phyloP scores from a whole-genome alignment of 2,888 invertebrate genomes.

The Cheilosia grossa region DNA sequence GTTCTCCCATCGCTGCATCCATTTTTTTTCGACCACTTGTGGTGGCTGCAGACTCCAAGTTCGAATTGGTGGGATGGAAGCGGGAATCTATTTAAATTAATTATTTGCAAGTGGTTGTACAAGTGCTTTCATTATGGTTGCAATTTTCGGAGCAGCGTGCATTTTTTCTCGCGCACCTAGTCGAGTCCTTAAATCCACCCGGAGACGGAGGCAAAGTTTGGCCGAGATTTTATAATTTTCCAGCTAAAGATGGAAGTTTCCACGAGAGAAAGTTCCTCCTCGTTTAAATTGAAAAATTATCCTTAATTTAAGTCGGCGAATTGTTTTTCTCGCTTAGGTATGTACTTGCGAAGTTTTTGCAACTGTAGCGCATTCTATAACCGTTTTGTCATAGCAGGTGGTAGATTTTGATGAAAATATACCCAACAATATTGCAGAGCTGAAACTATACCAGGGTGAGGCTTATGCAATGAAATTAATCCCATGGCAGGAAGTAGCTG shows the following conservation, averaged over 20 bases:
- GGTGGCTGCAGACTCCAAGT: slow-evolving; percentile 13
- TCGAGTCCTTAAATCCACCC: neutral
- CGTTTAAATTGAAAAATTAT: slow-evolving; percentile 52
- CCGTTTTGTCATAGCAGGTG: slow-evolving; percentile 36
- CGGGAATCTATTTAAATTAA: slow-evolving; percentile 70
- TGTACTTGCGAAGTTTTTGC: neutral
- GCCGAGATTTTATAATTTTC: slow-evolving; percentile 39
- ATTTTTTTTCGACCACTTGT: slow-evolving; percentile 27
- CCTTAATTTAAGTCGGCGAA: slow-evolving; percentile 42
- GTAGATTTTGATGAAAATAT: neutral
- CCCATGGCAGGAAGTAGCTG: neutral
- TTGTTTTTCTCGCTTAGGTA: slow-evolving; percentile 14
- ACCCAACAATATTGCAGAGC: slow-evolving; percentile 9
- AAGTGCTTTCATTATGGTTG: slow-evolving; percentile 70
- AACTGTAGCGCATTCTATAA: neutral
- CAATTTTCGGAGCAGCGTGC: slow-evolving; percentile 37
- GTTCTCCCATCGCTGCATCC: slow-evolving; percentile 9
- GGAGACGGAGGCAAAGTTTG: slow-evolving; percentile 14
- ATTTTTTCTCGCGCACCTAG: neutral
- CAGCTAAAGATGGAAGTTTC: slow-evolving; percentile 27
- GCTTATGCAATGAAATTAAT: neutral
- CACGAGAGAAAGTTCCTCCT: slow-evolving; percentile 42
- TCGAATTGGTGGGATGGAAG: slow-evolving; percentile 11
- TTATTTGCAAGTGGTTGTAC: slow-evolving; percentile 70
- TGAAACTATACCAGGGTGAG: slow-evolving; percentile 3